Evolutionary conservation across 2,797 vertebrate genomes (phyloP), one percentile per base, ranked within the genome.

Genomic region (Pseudochaenichthys georgianus): DNA sequence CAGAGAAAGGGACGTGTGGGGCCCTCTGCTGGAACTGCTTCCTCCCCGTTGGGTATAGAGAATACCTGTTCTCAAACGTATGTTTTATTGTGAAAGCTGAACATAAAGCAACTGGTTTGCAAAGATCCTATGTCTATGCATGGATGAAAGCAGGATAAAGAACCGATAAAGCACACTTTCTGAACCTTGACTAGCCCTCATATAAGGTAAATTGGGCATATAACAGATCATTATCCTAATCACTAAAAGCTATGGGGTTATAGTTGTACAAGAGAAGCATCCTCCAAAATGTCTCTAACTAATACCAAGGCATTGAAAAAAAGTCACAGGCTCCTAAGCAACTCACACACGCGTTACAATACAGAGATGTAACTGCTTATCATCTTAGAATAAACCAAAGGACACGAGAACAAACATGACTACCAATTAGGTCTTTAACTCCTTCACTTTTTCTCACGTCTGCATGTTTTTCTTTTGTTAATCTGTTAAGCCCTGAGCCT

Each of bases 171-270:
- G 4, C 28, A 28, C 4, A 23, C 48, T 47, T 46, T 72, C 66
- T 67, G 52, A 75, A 75, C 55, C 62, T 51, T 45, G 16, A 63
- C 58, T 48, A 48, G 48, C 13, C 15, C 43, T 75, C 58, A 45
- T 59, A 61, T 23, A 80, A 77, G 61, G 75, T 83, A 69, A 84
- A 83, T 70, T 83, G 61, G 50, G 55, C 69, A 75, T 67, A 65
- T 38, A 80, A 73, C 63, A 78, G 78, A 81, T 84, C 57, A 86
- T 84, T 84, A 80, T 70, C 48, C 50, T 83, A 85, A 87, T 86
- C 74, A 75, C 74, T 66, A 55, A 76, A 78, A 64, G 61, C 74
- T 70, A 59, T 38, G 65, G 52, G 71, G 77, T 84, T 81, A 73
- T 52, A 68, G 59, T 19, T 77, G 6, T 75, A 63, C 47, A 64